phyloP scores from a whole-genome alignment of 2,113 vertebrate species.

The Menura novaehollandiae region DNA sequence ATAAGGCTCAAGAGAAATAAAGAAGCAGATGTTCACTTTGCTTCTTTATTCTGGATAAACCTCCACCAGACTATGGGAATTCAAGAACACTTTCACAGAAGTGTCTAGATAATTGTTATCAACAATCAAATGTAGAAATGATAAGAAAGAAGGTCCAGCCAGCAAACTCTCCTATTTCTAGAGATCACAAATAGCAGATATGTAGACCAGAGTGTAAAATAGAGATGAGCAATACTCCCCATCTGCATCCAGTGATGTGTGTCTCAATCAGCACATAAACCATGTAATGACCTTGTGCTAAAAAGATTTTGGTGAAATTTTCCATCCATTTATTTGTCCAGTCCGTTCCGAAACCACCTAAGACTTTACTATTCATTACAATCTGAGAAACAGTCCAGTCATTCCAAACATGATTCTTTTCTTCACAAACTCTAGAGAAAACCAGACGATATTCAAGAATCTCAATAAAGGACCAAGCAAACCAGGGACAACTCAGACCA shows the following conservation, averaged over 20 bases:
- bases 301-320: background rate
- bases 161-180: background rate
- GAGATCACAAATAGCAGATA: background rate
- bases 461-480: background rate
- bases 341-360: background rate
- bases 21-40: background rate
- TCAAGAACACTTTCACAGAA: background rate
- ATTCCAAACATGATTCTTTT: rapidly evolving
- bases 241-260: background rate
- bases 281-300: background rate
- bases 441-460: background rate
- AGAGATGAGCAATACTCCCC: background rate
- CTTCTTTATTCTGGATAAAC: too few relatives aligned
- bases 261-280: background rate
- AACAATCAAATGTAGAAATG: background rate
- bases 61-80: background rate
- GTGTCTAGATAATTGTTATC: background rate
- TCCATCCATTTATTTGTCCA: background rate
- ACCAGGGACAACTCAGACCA: background rate
- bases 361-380: background rate
- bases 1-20: background rate
- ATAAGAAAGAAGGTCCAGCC: background rate
- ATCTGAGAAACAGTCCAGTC: background rate
- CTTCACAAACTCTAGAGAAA: background rate
- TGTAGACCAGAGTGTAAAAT: background rate